Evolutionary conservation across 2,797 vertebrate species (phyloP).

Genomic region (Crenuchus spilurus): DNA sequence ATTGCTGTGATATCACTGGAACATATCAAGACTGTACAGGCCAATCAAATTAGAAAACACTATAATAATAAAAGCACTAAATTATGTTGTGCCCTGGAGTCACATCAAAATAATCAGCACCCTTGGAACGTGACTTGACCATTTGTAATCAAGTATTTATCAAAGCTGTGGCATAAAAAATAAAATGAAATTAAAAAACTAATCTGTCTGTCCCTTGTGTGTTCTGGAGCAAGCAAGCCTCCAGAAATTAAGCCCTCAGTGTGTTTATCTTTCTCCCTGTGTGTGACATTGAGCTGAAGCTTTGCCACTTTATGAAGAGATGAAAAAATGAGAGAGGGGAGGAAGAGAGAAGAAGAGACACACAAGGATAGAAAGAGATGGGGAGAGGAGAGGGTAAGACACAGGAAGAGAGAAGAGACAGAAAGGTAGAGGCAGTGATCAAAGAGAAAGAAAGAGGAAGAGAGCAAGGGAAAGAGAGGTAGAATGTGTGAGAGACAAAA

Average conservation of each 20-base stretch:
- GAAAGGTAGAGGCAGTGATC: too few relatives aligned
- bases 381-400: not conserved
- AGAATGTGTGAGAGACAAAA: too few relatives aligned
- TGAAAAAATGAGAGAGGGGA: not conserved
- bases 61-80: not conserved
- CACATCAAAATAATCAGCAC: conserved; percentile 19
- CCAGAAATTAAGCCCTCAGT: conserved; percentile 14
- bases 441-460: too few relatives aligned
- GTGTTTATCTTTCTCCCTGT: conserved; percentile 21
- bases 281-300: conserved; percentile 20
- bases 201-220: conserved; percentile 11
- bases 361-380: not conserved
- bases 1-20: not conserved
- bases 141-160: conserved; percentile 14
- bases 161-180: not conserved
- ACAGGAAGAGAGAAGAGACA: too few relatives aligned
- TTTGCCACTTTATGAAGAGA: not conserved
- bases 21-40: not conserved
- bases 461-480: too few relatives aligned
- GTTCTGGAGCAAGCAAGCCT: not conserved
- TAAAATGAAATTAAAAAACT: conserved; percentile 7
- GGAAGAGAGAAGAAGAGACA: not conserved
- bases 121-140: not conserved
- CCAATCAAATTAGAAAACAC: not conserved
- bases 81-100: conserved; percentile 1